Evolutionary conservation across 2,797 vertebrate genomes (phyloP).

Genomic region (Eulemur rubriventer): DNA sequence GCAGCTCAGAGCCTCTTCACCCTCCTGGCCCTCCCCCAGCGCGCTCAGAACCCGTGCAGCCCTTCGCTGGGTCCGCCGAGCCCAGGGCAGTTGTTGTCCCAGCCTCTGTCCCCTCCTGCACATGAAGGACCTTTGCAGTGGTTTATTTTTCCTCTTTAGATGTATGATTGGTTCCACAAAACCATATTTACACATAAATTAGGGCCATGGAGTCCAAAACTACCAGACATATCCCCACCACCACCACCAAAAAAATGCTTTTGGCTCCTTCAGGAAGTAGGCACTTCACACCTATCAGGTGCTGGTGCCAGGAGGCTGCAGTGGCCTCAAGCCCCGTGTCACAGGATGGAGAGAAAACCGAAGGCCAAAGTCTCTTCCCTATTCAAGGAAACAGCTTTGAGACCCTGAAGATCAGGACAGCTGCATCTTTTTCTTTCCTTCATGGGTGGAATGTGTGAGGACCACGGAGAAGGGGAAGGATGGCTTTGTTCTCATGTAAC

Average conservation of each 20-base stretch:
- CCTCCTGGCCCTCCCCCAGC: no score
- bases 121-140: neutral
- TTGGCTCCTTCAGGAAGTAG: neutral
- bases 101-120: neutral
- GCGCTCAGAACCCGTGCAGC: rapidly evolving
- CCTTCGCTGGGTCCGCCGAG: neutral
- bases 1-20: neutral
- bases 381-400: neutral
- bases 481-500: neutral
- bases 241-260: neutral
- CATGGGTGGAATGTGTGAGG: neutral
- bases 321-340: neutral
- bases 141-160: neutral
- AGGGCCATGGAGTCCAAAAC: neutral
- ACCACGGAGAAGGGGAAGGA: neutral
- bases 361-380: neutral
- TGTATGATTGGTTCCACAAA: neutral
- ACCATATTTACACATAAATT: neutral
- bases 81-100: neutral
- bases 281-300: neutral
- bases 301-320: neutral
- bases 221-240: neutral
- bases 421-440: neutral
- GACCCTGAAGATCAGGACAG: neutral
- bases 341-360: neutral